These are phyloP conservation scores for Gandaritis pyraliata DNA, from an alignment of 2,888 invertebrate species.

Conservation along the genomic window DNA sequence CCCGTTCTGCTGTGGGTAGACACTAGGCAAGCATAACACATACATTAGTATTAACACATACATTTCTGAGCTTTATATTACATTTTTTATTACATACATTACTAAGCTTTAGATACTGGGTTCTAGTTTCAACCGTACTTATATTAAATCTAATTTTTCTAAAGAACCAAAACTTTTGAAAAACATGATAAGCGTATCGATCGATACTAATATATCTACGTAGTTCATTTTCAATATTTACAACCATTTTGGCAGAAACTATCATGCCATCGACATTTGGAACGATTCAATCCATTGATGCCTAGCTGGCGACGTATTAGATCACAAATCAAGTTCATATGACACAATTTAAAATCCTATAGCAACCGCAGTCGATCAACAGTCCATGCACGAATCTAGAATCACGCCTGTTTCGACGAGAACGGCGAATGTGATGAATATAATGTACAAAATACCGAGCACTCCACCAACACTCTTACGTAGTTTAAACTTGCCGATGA, in stretches of 20 bases:
- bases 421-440: constrained; percentile 90
- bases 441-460: constrained; percentile 86
- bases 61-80: too few relatives aligned
- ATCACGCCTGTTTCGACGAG: constrained; percentile 91
- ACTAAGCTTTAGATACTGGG: too few relatives aligned
- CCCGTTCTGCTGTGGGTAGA: too few relatives aligned
- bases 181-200: not conserved
- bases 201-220: not conserved
- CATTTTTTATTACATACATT: too few relatives aligned
- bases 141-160: too few relatives aligned
- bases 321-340: constrained; percentile 1
- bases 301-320: not conserved
- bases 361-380: constrained; percentile 18
- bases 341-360: not conserved
- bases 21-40: too few relatives aligned
- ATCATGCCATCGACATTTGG: not conserved
- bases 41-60: too few relatives aligned
- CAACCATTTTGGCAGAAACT: constrained; percentile 11
- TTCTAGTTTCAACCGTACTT: too few relatives aligned
- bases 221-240: constrained; percentile 19
- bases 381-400: constrained; percentile 45
- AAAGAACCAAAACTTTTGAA: not conserved
- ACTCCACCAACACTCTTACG: constrained; percentile 88
- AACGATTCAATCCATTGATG: not conserved
- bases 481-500: constrained; percentile 88